A percentile compares a stretch with the other conserved stretches of the same genome.
phyloP scores from a whole-genome alignment of 2,888 invertebrate species.

The Tribolium freemani region DNA sequence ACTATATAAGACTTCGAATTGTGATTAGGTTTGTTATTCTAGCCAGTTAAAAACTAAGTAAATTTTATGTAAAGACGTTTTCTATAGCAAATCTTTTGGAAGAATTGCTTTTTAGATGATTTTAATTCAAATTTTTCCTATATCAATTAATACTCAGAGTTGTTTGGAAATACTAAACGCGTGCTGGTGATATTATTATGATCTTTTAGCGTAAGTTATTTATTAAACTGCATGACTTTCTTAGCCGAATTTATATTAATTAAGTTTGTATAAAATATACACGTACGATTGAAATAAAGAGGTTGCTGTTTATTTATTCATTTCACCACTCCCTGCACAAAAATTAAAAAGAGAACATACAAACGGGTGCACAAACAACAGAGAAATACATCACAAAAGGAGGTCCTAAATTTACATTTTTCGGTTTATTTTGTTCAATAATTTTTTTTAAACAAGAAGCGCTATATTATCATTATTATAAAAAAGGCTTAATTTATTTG shows the following conservation, averaged over 20 bases:
- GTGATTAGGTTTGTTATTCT: conserved; percentile 43
- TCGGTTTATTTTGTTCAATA: too few species aligned
- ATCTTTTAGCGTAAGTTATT: conserved; percentile 18
- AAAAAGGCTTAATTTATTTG: too few species aligned
- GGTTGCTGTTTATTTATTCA: too few species aligned
- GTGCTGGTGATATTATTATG: conserved; percentile 25
- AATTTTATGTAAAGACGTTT: conserved; percentile 26
- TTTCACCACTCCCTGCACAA: too few species aligned
- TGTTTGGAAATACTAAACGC: conserved; percentile 13
- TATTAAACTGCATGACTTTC: conserved; percentile 29
- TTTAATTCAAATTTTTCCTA: conserved; percentile 6
- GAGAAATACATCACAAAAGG: too few species aligned
- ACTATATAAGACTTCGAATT: conserved; percentile 60
- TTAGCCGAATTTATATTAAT: conserved; percentile 21
- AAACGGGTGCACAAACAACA: too few species aligned
- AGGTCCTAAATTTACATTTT: too few species aligned
- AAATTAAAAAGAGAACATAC: too few species aligned
- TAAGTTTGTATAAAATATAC: conserved; percentile 7
- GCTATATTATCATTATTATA: too few species aligned
- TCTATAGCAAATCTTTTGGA: conserved; percentile 33
- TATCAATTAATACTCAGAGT: conserved; percentile 2
- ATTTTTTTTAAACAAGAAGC: too few species aligned
- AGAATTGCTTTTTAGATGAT: conserved; percentile 33
- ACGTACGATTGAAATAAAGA: background rate
- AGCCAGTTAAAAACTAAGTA: conserved; percentile 27